Evolutionary conservation across 2,888 invertebrate genomes (phyloP).

Genomic region (Plebejus argus): DNA sequence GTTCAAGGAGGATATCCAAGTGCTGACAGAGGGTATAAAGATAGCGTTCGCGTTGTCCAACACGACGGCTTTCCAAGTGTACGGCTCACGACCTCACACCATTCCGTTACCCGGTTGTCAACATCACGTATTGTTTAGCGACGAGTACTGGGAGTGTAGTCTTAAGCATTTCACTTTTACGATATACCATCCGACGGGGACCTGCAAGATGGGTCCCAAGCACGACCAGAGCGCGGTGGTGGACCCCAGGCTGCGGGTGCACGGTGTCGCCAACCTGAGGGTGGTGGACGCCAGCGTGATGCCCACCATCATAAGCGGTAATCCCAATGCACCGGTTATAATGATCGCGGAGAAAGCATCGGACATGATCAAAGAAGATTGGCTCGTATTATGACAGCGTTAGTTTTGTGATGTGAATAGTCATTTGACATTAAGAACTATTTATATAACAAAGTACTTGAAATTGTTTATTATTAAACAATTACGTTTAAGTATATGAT

Average conservation of each 20-base stretch:
- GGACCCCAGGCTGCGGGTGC: conserved; percentile 87
- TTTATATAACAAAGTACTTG: conserved; percentile 53
- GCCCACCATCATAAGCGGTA: conserved; percentile 94
- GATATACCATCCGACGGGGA: conserved; percentile 92
- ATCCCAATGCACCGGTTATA: conserved; percentile 93
- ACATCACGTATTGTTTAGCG: conserved; percentile 85
- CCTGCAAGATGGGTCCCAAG: conserved; percentile 92
- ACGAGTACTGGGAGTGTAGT: conserved; percentile 93
- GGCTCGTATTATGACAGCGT: conserved; percentile 82
- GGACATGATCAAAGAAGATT: conserved; percentile 94
- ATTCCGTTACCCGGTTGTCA: conserved; percentile 92
- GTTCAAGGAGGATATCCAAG: conserved; percentile 89
- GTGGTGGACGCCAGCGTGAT: conserved; percentile 93
- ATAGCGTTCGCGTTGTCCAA: conserved; percentile 90
- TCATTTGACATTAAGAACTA: conserved; percentile 47
- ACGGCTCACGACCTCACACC: conserved; percentile 88
- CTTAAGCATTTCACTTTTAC: conserved; percentile 90
- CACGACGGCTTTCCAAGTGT: conserved; percentile 89
- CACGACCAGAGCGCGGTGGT: conserved; percentile 89
- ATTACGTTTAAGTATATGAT: conserved; percentile 47
- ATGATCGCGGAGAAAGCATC: conserved; percentile 96
- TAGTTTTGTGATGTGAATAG: conserved; percentile 44
- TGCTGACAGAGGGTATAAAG: conserved; percentile 91
- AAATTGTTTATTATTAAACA: conserved; percentile 52
- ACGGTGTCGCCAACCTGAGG: conserved; percentile 88